Base-by-base conservation (phyloP, 2,888 invertebrate species). In the Apodemia hepburni region DNA sequence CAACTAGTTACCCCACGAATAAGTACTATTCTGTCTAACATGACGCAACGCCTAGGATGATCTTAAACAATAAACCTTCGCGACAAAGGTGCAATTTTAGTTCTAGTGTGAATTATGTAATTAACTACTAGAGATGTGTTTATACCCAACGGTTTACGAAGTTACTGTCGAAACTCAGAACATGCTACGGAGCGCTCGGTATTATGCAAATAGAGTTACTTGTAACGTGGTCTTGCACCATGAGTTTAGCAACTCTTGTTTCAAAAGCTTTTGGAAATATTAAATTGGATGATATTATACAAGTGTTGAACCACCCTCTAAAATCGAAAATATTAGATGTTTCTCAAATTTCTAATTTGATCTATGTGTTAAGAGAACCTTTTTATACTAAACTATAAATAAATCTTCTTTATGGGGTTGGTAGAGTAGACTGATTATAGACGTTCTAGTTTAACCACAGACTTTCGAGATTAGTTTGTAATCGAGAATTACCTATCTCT, bases 241-340 rank as follows among this genome's bases (percentile, higher is more conserved):
- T 81, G 82, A 76, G 87, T 87, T 84, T 87, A 78, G 87, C 86
- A 87, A 88, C 79, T 77, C 70, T 22, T 73, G 82, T 90, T 90
- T 86, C 87, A 85, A 91, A 90, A 87, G 78, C 80, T 88, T 88
- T 89, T 89, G 80, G 87, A 90, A 88, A 87, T 76, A 78, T 72
- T 71, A 75, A 66, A 77, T 76, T 84, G 84, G 86, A 84, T 74
- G 77, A 78, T 72, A 78, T 72, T n/a, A 45, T 45, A 45, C n/a
- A 12, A 71, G 22, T 22, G 51, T 22, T 51, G 22, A 51, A 51
- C 51, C 51, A 51, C 51, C 51, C 51, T 51, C 18, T 38, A 33
- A 12, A 38, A 0, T 38, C 38, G 11, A 38, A 38, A 11, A 38
- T 38, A 11, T 38, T 38, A 38, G 3, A 38, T 38, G 11, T 38